These are phyloP conservation scores for Phylloscopus collybita DNA, from an alignment of 2,797 vertebrate genomes.

Conservation along the genomic window DNA sequence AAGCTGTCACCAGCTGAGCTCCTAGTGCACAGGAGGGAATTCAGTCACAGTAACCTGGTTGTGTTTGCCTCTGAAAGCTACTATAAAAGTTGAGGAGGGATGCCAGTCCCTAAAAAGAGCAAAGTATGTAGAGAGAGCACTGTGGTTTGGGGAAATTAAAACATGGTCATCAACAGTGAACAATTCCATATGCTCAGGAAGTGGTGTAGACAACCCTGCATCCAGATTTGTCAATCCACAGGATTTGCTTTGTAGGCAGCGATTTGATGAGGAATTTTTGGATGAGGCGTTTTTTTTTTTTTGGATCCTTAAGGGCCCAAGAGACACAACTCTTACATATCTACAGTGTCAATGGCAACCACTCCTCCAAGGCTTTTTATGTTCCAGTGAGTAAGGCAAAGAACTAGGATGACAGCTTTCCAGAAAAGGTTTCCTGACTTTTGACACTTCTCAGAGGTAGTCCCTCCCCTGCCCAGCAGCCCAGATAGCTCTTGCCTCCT, in stretches of 20 bases:
- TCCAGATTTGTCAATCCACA: background rate
- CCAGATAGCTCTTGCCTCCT: rapidly evolving
- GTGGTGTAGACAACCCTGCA: background rate
- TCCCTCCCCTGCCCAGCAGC: background rate
- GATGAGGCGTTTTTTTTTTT: background rate
- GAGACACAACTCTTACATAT: background rate
- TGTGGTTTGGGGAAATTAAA: background rate
- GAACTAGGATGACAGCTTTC: background rate
- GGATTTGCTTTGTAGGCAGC: background rate
- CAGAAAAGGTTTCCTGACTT: background rate
- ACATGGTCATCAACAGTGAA: background rate
- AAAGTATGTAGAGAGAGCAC: background rate
- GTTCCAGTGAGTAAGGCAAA: background rate
- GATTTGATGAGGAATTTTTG: background rate
- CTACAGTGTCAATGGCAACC: background rate
- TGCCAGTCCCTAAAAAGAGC: background rate
- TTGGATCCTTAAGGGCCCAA: background rate
- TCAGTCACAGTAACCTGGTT: background rate
- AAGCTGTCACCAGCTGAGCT: background rate
- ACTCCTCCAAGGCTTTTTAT: background rate
- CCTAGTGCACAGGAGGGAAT: background rate
- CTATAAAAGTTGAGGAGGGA: background rate
- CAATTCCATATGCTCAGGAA: background rate
- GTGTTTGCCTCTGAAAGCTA: background rate
- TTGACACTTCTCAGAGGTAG: background rate